Conservation (phyloP, 2,113 vertebrate genomes). For the Paralichthys olivaceus region DNA sequence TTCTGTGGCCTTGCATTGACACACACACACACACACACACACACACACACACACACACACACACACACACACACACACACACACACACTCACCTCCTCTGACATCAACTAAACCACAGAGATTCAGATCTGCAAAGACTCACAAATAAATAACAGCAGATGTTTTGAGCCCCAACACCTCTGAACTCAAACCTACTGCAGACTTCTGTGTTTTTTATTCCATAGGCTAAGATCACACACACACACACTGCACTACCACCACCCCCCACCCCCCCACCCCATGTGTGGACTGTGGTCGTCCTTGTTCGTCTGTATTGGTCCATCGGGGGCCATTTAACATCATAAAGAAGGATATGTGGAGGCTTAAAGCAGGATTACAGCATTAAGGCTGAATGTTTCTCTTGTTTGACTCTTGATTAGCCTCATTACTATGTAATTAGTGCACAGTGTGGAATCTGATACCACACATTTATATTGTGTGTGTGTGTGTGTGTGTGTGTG, state of each 20-base stretch:
- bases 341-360: conserved; percentile 68
- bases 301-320: conserved; percentile 64
- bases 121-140: neutral
- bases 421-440: conserved; percentile 70
- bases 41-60: no score
- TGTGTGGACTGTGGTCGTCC: conserved; percentile 49
- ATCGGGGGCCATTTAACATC: conserved; percentile 71
- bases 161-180: neutral
- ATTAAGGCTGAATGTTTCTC: conserved; percentile 55
- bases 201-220: conserved; percentile 12
- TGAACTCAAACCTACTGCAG: conserved; percentile 9
- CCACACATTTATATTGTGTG: conserved; percentile 18
- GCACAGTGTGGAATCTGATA: conserved; percentile 51
- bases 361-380: conserved; percentile 66
- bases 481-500: conserved; percentile 10
- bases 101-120: neutral
- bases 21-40: no score
- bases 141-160: conserved; percentile 5
- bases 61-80: no score
- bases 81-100: no score
- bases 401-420: conserved; percentile 66
- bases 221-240: neutral
- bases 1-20: no score
- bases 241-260: neutral
- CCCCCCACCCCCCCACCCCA: neutral